Base-by-base conservation (phyloP, 2,113 vertebrate species). In the Rhea pennata region DNA sequence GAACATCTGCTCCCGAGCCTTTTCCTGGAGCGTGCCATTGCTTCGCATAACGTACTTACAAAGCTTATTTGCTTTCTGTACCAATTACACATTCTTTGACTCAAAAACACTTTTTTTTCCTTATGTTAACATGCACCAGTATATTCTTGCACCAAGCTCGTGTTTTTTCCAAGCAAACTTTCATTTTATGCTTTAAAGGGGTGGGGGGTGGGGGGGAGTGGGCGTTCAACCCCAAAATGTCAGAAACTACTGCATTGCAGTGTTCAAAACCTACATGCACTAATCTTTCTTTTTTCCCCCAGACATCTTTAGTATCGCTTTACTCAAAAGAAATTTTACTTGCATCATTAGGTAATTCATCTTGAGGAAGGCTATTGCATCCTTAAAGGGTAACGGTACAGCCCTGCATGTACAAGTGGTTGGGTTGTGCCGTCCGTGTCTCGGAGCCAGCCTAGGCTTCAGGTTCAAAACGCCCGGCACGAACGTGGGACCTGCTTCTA, bases 1-100 rank as follows among this genome's bases (percentile, higher is more conserved):
- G 97, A 98, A 98, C 98, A 98, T 98, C 97, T 98, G 98, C 98
- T 98, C 96, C 53, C 67, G 62, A n/a, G 85, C 92, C 46, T 76
- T 96, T 59, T 97, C 94, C 95, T 95, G 98, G 98, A 98, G 98
- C 97, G 96, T 96, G 94, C 95, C 87, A 26, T 90, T 33, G 65
- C 86, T 97, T 96, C 93, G 95, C 96, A 78, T 95, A 95, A 96
- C 97, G 92, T 96, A 70, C 97, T 93, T 93, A 97, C 96, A 92
- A 83, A 92, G 95, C 92, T 95, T 79, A 33, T 93, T 94, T 84
- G 93, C 96, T 96, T 95, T 79, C 91, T 88, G 59, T 93, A 84
- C 96, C 91, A 84, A 74, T 96, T 93, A 91, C 86, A 93, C 85
- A 76, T 96, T 83, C 71, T 96, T 70, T 56, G 72, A 74, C 76